These are phyloP conservation scores for Leptinotarsa rubiginosa DNA, from an alignment of 2,888 invertebrate species.

Conservation along the genomic window DNA sequence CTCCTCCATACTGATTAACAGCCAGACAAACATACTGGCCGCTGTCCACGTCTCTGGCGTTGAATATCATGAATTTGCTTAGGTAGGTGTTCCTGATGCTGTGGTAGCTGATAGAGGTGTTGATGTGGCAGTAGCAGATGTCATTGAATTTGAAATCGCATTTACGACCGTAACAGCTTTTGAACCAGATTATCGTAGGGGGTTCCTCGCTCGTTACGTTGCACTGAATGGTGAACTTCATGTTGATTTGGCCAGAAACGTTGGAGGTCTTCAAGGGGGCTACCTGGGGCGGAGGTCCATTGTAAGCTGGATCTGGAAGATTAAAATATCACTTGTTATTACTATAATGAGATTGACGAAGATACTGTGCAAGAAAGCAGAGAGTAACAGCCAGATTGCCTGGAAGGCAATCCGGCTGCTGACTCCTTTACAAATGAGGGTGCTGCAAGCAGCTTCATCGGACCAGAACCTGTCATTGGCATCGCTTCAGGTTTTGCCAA, in stretches of 20 bases:
- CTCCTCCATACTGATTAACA: conserved; percentile 58
- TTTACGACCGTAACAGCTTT: conserved; percentile 57
- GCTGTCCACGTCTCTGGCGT: conserved; percentile 57
- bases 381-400: too few relatives aligned
- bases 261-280: conserved; percentile 57
- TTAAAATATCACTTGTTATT: background rate
- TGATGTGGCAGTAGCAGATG: conserved; percentile 57
- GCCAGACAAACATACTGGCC: conserved; percentile 62
- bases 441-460: too few relatives aligned
- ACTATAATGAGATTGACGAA: too few relatives aligned
- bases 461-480: too few relatives aligned
- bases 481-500: too few relatives aligned
- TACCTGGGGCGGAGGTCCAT: conserved; percentile 55
- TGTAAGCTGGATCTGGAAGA: conserved; percentile 52
- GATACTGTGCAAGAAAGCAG: too few relatives aligned
- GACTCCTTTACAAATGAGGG: too few relatives aligned
- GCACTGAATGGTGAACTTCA: conserved; percentile 61
- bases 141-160: conserved; percentile 58
- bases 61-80: conserved; percentile 61
- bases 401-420: too few relatives aligned
- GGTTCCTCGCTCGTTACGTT: conserved; percentile 60
- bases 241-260: conserved; percentile 55
- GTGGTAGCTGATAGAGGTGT: conserved; percentile 50
- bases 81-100: conserved; percentile 57
- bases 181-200: conserved; percentile 62